phyloP scores from a whole-genome alignment of 2,888 invertebrate genomes.

The Polyommatus icarus region DNA sequence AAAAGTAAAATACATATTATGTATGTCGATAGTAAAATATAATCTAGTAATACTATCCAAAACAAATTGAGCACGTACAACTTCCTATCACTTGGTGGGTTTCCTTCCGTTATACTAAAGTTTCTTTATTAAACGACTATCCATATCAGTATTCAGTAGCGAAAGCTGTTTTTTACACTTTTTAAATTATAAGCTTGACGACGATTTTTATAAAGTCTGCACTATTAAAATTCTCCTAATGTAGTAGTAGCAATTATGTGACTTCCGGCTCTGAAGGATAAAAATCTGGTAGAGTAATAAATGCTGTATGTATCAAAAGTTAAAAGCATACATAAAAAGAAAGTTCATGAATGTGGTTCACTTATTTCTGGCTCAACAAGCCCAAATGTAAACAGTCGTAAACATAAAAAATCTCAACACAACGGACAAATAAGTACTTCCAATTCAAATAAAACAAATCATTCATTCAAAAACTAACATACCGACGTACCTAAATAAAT shows the following conservation, averaged over 20 bases:
- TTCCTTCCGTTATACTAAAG: slow-evolving; percentile 51
- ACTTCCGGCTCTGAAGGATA: too few species aligned
- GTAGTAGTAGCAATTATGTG: neutral
- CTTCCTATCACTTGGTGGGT: slow-evolving; percentile 49
- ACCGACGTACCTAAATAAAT: slow-evolving; percentile 40
- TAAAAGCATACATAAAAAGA: neutral
- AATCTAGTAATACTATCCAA: slow-evolving; percentile 49
- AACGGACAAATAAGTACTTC: slow-evolving; percentile 23
- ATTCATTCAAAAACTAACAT: slow-evolving; percentile 35
- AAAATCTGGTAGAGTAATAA: neutral
- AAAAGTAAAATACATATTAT: slow-evolving; percentile 1
- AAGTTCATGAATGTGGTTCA: neutral
- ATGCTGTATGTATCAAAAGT: neutral
- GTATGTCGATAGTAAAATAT: slow-evolving; percentile 34
- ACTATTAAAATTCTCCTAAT: neutral
- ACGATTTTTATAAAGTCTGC: neutral
- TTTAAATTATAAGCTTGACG: neutral
- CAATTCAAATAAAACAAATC: slow-evolving; percentile 34
- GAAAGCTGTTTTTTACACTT: slow-evolving; percentile 11
- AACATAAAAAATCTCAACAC: slow-evolving; percentile 7
- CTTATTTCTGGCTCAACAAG: neutral
- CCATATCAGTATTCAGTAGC: slow-evolving; percentile 22
- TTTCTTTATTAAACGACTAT: slow-evolving; percentile 26
- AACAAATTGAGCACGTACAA: slow-evolving; percentile 45
- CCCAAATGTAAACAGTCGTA: slow-evolving; percentile 3